Evolutionary conservation across 1,140 invertebrate species (phyloP), one percentile per base, ranked within the genome.

Genomic region (Meloidogyne hapla): DNA sequence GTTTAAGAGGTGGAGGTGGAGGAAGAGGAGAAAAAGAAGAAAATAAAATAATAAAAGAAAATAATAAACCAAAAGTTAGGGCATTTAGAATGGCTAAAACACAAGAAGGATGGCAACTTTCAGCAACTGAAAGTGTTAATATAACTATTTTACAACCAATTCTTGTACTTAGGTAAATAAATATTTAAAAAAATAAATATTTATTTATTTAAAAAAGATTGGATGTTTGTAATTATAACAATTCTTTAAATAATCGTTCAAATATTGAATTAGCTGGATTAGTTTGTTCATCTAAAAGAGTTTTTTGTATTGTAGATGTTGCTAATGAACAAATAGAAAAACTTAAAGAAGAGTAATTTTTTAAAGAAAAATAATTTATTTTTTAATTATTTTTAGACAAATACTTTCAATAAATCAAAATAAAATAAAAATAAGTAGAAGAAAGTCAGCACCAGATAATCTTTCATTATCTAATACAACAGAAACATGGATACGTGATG

Each of bases 1-100:
- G 92, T 23, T 90, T 91, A 15, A 88, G 84, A 63, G 77, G 80
- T n/a, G 38, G 56, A 45, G n/a, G 21, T 8, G 25, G 33, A 33
- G 12, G 56, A 21, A 40, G 18, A 63, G 18, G 21, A 26, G 38
- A 23, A 79, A 21, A 21, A 64, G 48, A 21, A 74, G 38, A 13
- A 26, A 65, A 38, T 42, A 67, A 45, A 10, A 66, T 10, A 66
- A 69, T 62, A 66, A n/a, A 13, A 69, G 38, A 70, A 45, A 18
- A 4, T 1, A n/a, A n/a, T 0, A 15, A 48, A 70, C 4, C 8
- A 9, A n/a, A 26, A 45, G 45, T 23, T 10, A 42, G 26, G 18
- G 25, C 38, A 38, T 56, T 56, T 61, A 26, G 42, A 38, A 15
- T 56, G 68, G 38, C n/a, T n/a, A 28, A 63, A 67, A 75, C 66